These are phyloP conservation scores for Papio anubis DNA, from an alignment of 2,113 vertebrate species.

Conservation along the genomic window DNA sequence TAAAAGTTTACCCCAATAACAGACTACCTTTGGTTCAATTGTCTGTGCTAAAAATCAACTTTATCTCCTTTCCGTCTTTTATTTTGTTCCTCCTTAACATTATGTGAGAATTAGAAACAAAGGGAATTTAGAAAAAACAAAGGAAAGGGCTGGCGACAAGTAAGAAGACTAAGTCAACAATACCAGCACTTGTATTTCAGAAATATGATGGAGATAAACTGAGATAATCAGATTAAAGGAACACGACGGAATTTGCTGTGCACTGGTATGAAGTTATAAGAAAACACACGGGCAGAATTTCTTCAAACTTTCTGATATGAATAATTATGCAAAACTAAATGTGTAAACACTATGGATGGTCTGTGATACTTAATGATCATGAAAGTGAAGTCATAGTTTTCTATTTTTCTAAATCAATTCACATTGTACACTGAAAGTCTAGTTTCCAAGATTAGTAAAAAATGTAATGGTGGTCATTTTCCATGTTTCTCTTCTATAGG, in stretches of 20 bases:
- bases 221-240: not conserved
- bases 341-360: not conserved
- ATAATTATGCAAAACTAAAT: not conserved
- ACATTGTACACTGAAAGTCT: not conserved
- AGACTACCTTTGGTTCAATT: not conserved
- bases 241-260: not conserved
- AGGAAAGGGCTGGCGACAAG: not conserved
- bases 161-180: not conserved
- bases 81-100: not conserved
- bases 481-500: not conserved
- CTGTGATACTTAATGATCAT: not conserved
- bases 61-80: not conserved
- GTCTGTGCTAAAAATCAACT: not conserved
- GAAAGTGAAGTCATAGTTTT: not conserved
- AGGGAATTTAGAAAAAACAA: not conserved
- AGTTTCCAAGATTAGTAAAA: not conserved
- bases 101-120: not conserved
- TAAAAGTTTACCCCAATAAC: not conserved
- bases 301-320: not conserved
- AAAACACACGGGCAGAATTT: accelerated
- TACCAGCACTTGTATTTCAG: not conserved
- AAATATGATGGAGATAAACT: not conserved
- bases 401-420: not conserved
- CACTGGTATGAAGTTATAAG: not conserved
- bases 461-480: not conserved